Percentiles rank a stretch among this genome's conserved stretches.
These are phyloP conservation scores for Limnephilus auricula DNA, from an alignment of 2,888 invertebrate genomes.

Conservation along the genomic window DNA sequence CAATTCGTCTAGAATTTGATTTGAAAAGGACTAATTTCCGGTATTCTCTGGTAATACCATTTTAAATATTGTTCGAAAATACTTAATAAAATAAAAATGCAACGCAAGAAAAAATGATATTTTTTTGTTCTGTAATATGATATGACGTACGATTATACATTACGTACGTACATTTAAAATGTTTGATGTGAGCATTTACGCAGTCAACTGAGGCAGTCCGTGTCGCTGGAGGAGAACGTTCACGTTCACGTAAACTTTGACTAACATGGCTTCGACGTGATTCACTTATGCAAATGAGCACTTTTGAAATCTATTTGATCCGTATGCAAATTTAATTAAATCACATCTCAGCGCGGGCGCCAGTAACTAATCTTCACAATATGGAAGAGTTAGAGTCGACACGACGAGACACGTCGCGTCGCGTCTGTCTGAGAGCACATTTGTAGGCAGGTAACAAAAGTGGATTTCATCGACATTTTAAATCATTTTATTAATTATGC, in stretches of 20 bases:
- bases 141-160: not conserved
- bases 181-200: not conserved
- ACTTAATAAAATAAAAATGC: too few species aligned
- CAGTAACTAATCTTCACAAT: not conserved
- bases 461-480: not conserved
- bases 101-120: too few species aligned
- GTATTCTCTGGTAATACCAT: too few species aligned
- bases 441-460: not conserved
- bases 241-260: constrained; percentile 9
- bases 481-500: too few species aligned
- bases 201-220: not conserved
- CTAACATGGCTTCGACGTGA: constrained; percentile 5
- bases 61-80: too few species aligned
- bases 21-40: too few species aligned
- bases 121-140: too few species aligned
- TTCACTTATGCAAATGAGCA: constrained; percentile 51
- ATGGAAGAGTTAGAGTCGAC: not conserved
- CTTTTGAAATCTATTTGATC: constrained; percentile 46
- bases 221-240: not conserved
- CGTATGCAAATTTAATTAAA: constrained; percentile 38
- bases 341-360: constrained; percentile 11
- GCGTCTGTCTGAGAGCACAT: not conserved
- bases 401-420: not conserved
- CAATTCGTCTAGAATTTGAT: too few species aligned
- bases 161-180: not conserved